Evolutionary conservation across 2,888 invertebrate genomes (phyloP).

Genomic region (Leptarthrus brevirostris): DNA sequence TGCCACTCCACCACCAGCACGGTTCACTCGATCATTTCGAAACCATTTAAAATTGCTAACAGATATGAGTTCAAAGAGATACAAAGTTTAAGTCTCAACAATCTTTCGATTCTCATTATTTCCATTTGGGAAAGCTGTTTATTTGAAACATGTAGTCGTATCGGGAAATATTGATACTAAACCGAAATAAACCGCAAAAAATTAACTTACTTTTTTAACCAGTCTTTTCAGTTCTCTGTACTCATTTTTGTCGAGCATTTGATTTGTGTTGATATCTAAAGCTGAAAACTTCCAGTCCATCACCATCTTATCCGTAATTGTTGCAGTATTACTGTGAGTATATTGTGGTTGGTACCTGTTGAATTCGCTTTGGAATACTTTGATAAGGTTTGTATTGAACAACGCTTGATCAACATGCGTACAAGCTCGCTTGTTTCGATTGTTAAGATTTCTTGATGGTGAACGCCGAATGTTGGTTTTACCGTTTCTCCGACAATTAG

Average conservation of each 20-base stretch:
- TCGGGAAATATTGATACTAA: no score
- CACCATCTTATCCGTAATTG: slow-evolving; percentile 70
- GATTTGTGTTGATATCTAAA: slow-evolving; percentile 84
- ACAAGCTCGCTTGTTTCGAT: slow-evolving; percentile 70
- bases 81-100: no score
- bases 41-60: no score
- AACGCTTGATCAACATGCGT: slow-evolving; percentile 78
- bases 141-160: no score
- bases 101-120: no score
- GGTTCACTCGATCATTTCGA: no score
- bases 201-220: slow-evolving; percentile 77
- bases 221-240: slow-evolving; percentile 83
- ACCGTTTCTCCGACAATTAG: slow-evolving; percentile 74
- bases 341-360: slow-evolving; percentile 65
- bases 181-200: no score
- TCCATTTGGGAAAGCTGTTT: no score
- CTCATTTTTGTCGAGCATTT: slow-evolving; percentile 82
- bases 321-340: slow-evolving; percentile 51
- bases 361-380: slow-evolving; percentile 86
- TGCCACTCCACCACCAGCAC: no score
- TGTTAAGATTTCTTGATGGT: slow-evolving; percentile 68
- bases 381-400: slow-evolving; percentile 87
- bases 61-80: no score
- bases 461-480: slow-evolving; percentile 73
- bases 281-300: slow-evolving; percentile 91